Evolutionary conservation across 92 coral and sea anemone genomes (phyloP).

Genomic region (Heliopora coerulea): DNA sequence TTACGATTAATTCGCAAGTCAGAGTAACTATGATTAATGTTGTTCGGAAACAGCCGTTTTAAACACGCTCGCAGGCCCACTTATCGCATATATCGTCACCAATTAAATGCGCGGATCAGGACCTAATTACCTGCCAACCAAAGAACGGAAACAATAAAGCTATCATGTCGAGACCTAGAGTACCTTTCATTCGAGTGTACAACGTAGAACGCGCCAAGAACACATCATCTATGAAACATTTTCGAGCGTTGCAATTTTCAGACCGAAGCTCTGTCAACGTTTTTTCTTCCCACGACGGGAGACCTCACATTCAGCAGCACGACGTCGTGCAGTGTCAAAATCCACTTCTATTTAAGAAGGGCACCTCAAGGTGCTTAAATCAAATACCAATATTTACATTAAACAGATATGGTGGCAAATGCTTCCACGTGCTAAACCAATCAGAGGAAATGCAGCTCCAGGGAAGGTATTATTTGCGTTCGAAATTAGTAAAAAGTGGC

Average conservation of each 20-base stretch:
- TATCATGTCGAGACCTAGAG: constrained; percentile 11
- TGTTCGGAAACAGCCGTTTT: constrained; percentile 45
- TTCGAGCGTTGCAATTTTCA: no score
- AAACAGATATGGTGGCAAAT: constrained; percentile 29
- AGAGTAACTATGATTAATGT: constrained; percentile 30
- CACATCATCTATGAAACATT: no score
- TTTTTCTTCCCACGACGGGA: constrained; percentile 13
- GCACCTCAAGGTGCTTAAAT: constrained; percentile 25
- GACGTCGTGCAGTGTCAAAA: background rate
- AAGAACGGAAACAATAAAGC: constrained; percentile 38
- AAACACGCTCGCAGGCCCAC: constrained; percentile 40
- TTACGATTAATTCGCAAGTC: background rate
- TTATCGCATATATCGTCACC: constrained; percentile 41
- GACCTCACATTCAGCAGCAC: background rate
- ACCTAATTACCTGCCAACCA: constrained; percentile 39
- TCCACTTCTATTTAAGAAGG: background rate
- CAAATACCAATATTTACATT: constrained; percentile 15
- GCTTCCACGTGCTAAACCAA: constrained; percentile 4
- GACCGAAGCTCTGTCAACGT: background rate
- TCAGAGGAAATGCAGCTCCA: background rate
- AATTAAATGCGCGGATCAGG: constrained; percentile 34
- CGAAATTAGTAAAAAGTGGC: no score
- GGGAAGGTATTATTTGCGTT: background rate
- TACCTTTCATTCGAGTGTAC: background rate
- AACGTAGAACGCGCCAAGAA: background rate